Conservation (phyloP, 2,888 invertebrate species). For the Therioaphis trifolii region DNA sequence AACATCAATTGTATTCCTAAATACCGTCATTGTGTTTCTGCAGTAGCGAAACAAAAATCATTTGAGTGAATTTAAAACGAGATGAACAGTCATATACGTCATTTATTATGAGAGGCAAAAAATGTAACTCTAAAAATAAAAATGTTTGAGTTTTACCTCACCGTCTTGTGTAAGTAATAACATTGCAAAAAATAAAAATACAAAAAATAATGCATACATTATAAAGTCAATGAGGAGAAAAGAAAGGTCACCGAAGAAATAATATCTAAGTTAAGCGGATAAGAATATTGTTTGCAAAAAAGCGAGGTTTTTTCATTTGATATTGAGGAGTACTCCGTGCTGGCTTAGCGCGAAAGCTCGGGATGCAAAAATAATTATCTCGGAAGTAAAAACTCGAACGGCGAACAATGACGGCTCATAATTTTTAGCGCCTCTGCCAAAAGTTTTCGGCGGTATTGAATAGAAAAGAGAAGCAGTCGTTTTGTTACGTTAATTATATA, state of each 20-base stretch:
- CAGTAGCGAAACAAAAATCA: too few species aligned
- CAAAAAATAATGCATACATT: background rate
- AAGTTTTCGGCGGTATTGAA: conserved; percentile 26
- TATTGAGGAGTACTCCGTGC: conserved; percentile 31
- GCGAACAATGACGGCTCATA: conserved; percentile 49
- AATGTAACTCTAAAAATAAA: conserved; percentile 3
- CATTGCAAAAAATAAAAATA: background rate
- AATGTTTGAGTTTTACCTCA: background rate
- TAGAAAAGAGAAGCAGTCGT: background rate
- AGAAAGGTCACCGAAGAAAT: background rate
- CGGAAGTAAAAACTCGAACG: conserved; percentile 39
- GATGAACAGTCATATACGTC: too few species aligned
- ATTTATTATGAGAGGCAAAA: background rate
- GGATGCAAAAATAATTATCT: conserved; percentile 40
- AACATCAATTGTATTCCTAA: too few species aligned
- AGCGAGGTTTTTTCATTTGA: conserved; percentile 30
- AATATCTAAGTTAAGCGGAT: conserved; percentile 16
- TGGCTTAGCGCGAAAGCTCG: conserved; percentile 42
- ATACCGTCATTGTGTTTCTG: too few species aligned
- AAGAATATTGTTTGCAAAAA: conserved; percentile 38
- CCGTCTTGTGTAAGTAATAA: background rate
- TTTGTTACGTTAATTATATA: conserved; percentile 50
- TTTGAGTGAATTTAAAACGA: too few species aligned
- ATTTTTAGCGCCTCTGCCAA: conserved; percentile 53
- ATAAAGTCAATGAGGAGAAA: conserved; percentile 8